These are phyloP conservation scores for Chrysotoxum bicinctum DNA, from an alignment of 2,888 invertebrate genomes.

Conservation along the genomic window DNA sequence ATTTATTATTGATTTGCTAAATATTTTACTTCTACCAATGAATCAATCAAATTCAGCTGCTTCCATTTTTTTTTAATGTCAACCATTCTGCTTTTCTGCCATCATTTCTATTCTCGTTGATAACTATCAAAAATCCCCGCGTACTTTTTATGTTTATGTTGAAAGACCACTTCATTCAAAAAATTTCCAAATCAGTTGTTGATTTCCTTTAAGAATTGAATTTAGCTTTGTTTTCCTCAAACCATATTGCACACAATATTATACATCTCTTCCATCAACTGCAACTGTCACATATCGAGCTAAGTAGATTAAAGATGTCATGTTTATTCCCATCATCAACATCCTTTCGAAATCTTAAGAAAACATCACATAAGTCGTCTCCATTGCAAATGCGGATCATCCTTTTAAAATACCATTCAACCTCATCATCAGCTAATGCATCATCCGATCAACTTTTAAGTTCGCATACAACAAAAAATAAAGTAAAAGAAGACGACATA, in stretches of 20 bases:
- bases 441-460: conserved; percentile 65
- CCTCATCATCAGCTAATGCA: conserved; percentile 66
- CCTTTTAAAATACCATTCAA: conserved; percentile 63
- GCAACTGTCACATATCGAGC: conserved; percentile 37
- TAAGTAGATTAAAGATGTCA: conserved; percentile 70
- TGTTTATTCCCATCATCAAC: conserved; percentile 68
- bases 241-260: neutral
- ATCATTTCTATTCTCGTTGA: too few species aligned
- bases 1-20: too few species aligned
- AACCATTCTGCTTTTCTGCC: too few species aligned
- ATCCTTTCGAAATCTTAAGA: conserved; percentile 21
- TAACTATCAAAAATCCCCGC: too few species aligned
- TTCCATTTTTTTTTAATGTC: too few species aligned
- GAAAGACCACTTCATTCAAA: too few species aligned
- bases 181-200: neutral
- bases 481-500: conserved; percentile 4
- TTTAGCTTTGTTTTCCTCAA: neutral
- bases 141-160: too few species aligned
- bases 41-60: too few species aligned
- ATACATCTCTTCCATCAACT: conserved; percentile 2
- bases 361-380: conserved; percentile 45
- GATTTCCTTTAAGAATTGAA: neutral
- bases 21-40: too few species aligned
- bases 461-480: conserved; percentile 2
- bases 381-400: conserved; percentile 68